Evolutionary conservation across 30 jellyfish, hydroid and myxozoan species (phyloP).

Genomic region (Aurelia aurita): DNA sequence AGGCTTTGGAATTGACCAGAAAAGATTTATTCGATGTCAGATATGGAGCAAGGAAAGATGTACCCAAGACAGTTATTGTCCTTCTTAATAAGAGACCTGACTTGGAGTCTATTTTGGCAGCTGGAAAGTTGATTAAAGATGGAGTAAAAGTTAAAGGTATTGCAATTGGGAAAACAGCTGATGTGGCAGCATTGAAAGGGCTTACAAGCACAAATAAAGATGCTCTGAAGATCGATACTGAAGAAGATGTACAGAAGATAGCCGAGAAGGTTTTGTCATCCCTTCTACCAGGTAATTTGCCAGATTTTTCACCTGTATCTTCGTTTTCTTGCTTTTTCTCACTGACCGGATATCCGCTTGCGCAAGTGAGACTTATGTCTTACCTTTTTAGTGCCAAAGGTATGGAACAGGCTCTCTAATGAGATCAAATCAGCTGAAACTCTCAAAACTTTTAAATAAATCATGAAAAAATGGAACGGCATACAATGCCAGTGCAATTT

Average conservation of each 20-base stretch:
- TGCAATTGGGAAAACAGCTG: not conserved
- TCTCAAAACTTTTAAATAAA: no score
- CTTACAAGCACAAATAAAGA: slow-evolving; percentile 3
- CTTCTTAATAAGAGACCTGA: slow-evolving; percentile 4
- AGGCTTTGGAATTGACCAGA: slow-evolving; percentile 23
- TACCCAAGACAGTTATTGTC: slow-evolving; percentile 11
- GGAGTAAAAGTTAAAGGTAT: slow-evolving; percentile 9
- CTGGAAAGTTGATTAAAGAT: not conserved
- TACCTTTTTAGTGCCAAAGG: no score
- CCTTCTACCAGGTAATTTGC: not conserved
- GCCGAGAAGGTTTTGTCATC: not conserved
- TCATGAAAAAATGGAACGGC: no score
- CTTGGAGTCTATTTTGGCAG: not conserved
- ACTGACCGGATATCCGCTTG: no score
- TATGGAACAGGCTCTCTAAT: no score
- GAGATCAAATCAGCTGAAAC: no score
- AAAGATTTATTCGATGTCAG: slow-evolving; percentile 1
- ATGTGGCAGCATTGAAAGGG: not conserved
- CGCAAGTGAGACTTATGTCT: no score
- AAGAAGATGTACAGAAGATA: not conserved
- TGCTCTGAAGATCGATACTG: not conserved
- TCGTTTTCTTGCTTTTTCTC: no score
- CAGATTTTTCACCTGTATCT: no score
- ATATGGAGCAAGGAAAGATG: slow-evolving; percentile 41
- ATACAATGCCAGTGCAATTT: no score